Conservation (phyloP, 2,888 invertebrate genomes). For the Nineta flava region DNA sequence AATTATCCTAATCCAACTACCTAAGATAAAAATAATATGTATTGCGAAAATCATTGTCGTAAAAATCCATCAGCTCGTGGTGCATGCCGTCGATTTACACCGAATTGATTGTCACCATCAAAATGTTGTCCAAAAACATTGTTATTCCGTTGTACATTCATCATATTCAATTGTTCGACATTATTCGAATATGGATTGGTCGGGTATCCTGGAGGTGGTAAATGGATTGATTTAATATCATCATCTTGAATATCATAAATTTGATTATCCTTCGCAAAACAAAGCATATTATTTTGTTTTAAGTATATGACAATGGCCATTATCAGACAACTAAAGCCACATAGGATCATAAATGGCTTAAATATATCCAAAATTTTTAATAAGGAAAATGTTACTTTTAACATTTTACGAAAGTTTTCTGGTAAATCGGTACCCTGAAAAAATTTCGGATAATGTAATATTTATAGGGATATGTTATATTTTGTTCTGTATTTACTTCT, state of each 20-base stretch:
- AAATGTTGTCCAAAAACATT: too few species aligned
- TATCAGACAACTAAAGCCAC: background rate
- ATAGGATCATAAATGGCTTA: background rate
- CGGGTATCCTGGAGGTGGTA: too few species aligned
- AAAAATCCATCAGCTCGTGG: too few species aligned
- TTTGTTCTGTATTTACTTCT: constrained; percentile 27
- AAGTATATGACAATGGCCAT: constrained; percentile 9
- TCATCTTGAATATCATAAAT: background rate
- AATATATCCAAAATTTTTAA: background rate
- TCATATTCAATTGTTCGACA: too few species aligned
- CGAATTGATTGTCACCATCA: too few species aligned
- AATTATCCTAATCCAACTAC: too few species aligned
- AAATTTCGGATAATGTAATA: background rate
- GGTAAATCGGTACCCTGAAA: constrained; percentile 4
- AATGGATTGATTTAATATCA: too few species aligned
- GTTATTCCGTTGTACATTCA: too few species aligned
- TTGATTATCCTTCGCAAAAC: background rate
- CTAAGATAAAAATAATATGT: too few species aligned
- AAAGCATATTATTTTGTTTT: background rate
- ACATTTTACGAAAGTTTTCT: background rate
- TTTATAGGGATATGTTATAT: background rate
- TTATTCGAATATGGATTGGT: too few species aligned
- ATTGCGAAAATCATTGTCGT: too few species aligned
- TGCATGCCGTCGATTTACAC: too few species aligned
- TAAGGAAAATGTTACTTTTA: background rate